Conservation (phyloP, 2,113 vertebrate species). For the Chascanopsetta lugubris region DNA sequence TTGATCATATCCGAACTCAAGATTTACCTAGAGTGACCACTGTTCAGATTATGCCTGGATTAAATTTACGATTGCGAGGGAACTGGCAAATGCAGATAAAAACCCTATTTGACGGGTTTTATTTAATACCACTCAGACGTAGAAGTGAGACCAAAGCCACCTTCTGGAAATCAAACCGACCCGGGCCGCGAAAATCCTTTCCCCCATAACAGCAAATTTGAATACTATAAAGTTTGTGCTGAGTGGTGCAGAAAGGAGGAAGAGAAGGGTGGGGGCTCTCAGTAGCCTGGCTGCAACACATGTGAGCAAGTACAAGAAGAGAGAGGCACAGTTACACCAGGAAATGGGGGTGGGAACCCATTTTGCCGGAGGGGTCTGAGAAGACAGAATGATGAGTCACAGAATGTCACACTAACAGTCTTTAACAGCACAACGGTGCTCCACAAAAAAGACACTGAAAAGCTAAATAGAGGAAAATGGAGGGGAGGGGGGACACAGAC, state of each 20-base stretch:
- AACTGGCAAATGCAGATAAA: constrained; percentile 25
- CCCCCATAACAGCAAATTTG: constrained; percentile 64
- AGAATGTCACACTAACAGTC: constrained; percentile 73
- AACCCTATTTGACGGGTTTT: constrained; percentile 38
- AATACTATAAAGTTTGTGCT: constrained; percentile 74
- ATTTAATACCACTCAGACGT: constrained; percentile 30
- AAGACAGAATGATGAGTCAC: constrained; percentile 81
- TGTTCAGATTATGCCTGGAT: constrained; percentile 11
- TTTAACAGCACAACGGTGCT: constrained; percentile 65
- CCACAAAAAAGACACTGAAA: constrained; percentile 37
- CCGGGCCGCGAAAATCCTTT: constrained; percentile 56
- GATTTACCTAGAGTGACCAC: neutral
- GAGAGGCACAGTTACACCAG: constrained; percentile 74
- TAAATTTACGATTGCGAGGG: neutral
- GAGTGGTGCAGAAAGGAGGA: constrained; percentile 65
- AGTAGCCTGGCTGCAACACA: constrained; percentile 68
- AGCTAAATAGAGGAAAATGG: constrained; percentile 51
- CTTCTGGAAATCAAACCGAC: constrained; percentile 54
- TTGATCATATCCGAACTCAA: constrained; percentile 3
- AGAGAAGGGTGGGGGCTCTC: constrained; percentile 50
- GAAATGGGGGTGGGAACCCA: constrained; percentile 80
- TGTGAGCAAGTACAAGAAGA: constrained; percentile 72
- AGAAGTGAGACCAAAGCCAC: constrained; percentile 39
- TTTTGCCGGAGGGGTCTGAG: constrained; percentile 76
- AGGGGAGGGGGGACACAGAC: constrained; percentile 35